phyloP scores from a whole-genome alignment of 2,113 vertebrate species.

The Oryzias celebensis region DNA sequence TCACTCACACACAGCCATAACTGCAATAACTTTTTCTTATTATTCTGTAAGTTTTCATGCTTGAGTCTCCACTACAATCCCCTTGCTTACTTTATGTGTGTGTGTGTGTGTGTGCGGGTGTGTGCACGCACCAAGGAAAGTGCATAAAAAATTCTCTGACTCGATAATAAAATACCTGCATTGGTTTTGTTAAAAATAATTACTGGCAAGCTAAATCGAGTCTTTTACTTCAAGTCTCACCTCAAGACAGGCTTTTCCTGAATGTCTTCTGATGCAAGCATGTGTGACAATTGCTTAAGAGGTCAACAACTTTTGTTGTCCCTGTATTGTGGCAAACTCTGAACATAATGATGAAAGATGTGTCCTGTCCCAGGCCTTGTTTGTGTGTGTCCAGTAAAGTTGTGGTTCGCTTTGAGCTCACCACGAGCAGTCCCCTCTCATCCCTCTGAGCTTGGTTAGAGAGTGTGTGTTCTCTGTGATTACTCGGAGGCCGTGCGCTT shows the following conservation, averaged over 20 bases:
- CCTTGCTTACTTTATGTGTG: too few relatives aligned
- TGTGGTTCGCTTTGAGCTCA: constrained; percentile 62
- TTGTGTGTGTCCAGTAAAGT: constrained; percentile 34
- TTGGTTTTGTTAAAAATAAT: too few relatives aligned
- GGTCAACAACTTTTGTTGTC: constrained; percentile 17
- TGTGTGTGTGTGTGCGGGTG: too few relatives aligned
- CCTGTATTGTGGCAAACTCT: constrained; percentile 44
- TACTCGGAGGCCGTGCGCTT: constrained; percentile 21
- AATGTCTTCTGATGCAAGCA: background rate
- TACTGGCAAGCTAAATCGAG: constrained; percentile 15
- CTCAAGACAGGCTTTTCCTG: background rate
- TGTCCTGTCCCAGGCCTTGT: constrained; percentile 20
- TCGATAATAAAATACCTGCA: too few relatives aligned
- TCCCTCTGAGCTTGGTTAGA: constrained; percentile 40
- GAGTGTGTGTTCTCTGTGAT: constrained; percentile 43
- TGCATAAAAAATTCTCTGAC: background rate
- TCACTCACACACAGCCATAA: background rate
- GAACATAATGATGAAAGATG: constrained; percentile 37
- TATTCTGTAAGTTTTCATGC: too few relatives aligned
- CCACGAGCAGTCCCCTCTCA: constrained; percentile 39
- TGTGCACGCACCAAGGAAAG: background rate
- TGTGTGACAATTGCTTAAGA: constrained; percentile 16
- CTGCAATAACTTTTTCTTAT: background rate
- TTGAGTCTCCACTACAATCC: too few relatives aligned
- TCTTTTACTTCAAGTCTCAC: background rate